These are phyloP conservation scores for Pseudomyrmex flavicornis DNA, from an alignment of 1,140 invertebrate species.

Conservation along the genomic window DNA sequence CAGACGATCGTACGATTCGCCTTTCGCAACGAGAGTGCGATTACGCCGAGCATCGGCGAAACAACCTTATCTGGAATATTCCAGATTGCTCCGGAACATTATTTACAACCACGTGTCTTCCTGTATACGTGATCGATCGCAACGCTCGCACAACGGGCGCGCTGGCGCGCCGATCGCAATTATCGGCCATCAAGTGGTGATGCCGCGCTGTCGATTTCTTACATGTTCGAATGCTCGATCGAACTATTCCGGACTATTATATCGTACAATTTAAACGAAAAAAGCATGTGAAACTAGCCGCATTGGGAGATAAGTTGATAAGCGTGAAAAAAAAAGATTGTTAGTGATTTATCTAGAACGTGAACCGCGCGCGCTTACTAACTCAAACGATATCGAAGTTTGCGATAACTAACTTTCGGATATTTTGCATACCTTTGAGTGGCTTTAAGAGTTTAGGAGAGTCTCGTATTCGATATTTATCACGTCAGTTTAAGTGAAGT, in stretches of 20 bases:
- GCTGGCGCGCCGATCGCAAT: no score
- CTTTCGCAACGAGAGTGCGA: no score
- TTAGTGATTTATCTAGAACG: neutral
- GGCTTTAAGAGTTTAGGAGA: neutral
- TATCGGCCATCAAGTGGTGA: no score
- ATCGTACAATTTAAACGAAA: no score
- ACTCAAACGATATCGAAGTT: neutral
- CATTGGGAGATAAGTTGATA: neutral
- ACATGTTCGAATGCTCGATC: neutral
- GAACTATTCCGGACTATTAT: neutral
- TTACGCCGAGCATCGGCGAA: no score
- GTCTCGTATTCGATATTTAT: neutral
- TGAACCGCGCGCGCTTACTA: neutral
- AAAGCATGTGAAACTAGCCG: neutral
- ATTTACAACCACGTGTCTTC: no score
- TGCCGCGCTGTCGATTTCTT: no score
- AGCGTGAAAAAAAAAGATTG: slow-evolving; percentile 6
- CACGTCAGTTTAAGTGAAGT: neutral
- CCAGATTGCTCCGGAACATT: no score
- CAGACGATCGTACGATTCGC: no score
- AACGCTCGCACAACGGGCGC: no score
- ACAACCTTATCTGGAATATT: no score
- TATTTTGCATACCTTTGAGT: neutral
- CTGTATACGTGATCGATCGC: no score
- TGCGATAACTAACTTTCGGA: neutral